Conservation (phyloP, 2,797 vertebrate genomes). For the Catostomus latipinnis region DNA sequence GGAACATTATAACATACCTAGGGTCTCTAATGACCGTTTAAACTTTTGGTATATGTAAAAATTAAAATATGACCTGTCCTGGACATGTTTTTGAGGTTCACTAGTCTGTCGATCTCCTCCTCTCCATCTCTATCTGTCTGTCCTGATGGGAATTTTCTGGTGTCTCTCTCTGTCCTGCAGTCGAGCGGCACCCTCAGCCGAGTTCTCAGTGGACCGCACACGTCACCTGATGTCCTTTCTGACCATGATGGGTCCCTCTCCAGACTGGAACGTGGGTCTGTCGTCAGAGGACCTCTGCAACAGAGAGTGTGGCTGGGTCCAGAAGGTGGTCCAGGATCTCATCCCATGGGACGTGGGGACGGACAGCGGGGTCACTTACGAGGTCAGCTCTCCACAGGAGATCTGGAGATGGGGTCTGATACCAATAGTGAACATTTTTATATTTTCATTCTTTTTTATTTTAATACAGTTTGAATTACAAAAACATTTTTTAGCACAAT, state of each 20-base stretch:
- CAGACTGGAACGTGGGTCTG: conserved; percentile 96
- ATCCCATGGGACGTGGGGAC: conserved; percentile 99
- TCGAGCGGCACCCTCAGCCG: conserved; percentile 94
- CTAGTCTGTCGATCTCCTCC: too few relatives aligned
- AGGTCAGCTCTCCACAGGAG: conserved; percentile 75
- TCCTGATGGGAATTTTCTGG: too few relatives aligned
- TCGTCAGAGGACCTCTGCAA: conserved; percentile 96
- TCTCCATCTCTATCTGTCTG: too few relatives aligned
- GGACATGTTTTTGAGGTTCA: neutral
- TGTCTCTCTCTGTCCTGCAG: conserved; percentile 68
- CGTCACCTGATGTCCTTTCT: conserved; percentile 95
- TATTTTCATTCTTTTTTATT: too few relatives aligned
- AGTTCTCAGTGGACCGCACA: conserved; percentile 78
- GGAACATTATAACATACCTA: too few relatives aligned
- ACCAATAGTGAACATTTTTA: too few relatives aligned
- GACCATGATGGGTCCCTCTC: conserved; percentile 96
- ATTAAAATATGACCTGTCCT: too few relatives aligned
- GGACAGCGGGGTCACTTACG: conserved; percentile 93
- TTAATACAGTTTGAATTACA: too few relatives aligned
- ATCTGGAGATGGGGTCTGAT: neutral
- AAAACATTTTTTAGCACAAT: too few relatives aligned
- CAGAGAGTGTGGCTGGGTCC: conserved; percentile 97
- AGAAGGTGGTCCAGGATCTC: conserved; percentile 91
- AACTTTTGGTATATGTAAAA: too few relatives aligned
- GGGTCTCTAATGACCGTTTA: too few relatives aligned